A percentile compares a stretch with the other conserved stretches of the same genome.
These are phyloP conservation scores for Eupithecia vulgata DNA, from an alignment of 2,888 invertebrate species.

Conservation along the genomic window DNA sequence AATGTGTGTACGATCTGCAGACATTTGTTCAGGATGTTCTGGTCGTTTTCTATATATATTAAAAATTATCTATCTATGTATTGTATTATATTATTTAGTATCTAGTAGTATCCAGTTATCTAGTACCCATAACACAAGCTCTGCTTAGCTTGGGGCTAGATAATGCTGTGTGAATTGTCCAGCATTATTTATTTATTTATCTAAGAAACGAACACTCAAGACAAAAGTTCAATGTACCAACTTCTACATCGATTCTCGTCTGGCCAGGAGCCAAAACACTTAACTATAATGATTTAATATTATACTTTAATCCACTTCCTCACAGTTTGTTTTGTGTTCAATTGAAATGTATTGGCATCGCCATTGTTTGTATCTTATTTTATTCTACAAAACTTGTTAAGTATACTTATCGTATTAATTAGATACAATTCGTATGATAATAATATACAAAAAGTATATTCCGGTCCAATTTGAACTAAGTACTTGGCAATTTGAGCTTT, in stretches of 20 bases:
- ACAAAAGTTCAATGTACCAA: conserved; percentile 67
- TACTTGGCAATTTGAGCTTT: neutral
- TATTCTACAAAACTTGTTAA: conserved; percentile 19
- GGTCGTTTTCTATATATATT: too few relatives aligned
- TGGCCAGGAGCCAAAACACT: conserved; percentile 76
- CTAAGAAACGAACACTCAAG: conserved; percentile 48
- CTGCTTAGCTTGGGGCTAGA: too few relatives aligned
- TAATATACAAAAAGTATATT: too few relatives aligned
- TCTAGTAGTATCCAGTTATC: too few relatives aligned
- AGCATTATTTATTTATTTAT: too few relatives aligned
- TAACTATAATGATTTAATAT: conserved; percentile 70
- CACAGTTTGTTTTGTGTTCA: conserved; percentile 58
- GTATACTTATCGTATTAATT: neutral
- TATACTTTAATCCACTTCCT: conserved; percentile 62
- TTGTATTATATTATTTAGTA: too few relatives aligned
- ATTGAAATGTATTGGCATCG: conserved; percentile 30
- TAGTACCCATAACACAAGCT: too few relatives aligned
- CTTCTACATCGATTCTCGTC: conserved; percentile 68
- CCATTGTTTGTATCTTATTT: conserved; percentile 11
- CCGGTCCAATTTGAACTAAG: neutral
- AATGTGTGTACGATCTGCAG: too few relatives aligned
- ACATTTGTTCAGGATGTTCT: too few relatives aligned
- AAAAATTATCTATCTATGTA: too few relatives aligned
- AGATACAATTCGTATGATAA: neutral
- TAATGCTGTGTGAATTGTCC: too few relatives aligned